phyloP scores from a whole-genome alignment of 2,797 vertebrate species.

The Telmatherina bonti region DNA sequence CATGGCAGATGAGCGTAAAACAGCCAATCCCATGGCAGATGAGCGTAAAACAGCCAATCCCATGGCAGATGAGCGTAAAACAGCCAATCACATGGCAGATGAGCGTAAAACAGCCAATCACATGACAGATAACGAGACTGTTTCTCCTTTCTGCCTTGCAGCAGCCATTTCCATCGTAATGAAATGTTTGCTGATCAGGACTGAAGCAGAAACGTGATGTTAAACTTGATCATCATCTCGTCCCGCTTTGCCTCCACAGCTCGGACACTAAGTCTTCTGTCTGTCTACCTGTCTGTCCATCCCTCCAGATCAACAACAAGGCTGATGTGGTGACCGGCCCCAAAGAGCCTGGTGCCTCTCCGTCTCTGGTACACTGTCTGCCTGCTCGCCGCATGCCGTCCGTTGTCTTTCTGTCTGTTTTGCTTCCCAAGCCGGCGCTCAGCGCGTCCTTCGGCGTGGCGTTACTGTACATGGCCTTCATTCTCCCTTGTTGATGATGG shows the following conservation, averaged over 20 bases:
- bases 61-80: too few species aligned
- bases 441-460: conserved; percentile 19
- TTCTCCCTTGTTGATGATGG: conserved; percentile 69
- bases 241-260: conserved; percentile 44
- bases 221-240: neutral
- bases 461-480: conserved; percentile 55
- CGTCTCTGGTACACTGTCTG: conserved; percentile 91
- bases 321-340: conserved; percentile 97
- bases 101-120: too few species aligned
- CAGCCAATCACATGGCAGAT: too few species aligned
- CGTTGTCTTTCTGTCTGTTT: neutral
- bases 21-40: too few species aligned
- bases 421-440: conserved; percentile 25
- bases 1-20: too few species aligned
- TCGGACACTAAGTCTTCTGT: conserved; percentile 62
- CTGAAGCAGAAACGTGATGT: too few species aligned
- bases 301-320: conserved; percentile 98
- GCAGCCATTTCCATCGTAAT: too few species aligned
- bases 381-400: conserved; percentile 49
- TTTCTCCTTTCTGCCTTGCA: too few species aligned
- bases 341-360: conserved; percentile 94
- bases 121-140: too few species aligned
- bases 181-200: too few species aligned
- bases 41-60: too few species aligned
- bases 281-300: conserved; percentile 84